phyloP scores from a whole-genome alignment of 2,113 vertebrate species.

The Brachirus orientalis region DNA sequence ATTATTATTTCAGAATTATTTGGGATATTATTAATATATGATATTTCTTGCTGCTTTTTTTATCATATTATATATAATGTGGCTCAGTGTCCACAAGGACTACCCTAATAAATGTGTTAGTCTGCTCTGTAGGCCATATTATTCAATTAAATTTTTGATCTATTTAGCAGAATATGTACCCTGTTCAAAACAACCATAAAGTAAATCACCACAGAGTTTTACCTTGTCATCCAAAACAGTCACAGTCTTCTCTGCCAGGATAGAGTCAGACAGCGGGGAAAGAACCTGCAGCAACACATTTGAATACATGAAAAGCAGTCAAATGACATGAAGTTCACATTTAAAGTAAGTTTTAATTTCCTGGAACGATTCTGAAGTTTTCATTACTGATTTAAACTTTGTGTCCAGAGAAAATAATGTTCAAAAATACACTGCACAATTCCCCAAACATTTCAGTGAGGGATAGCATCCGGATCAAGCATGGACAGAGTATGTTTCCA shows the following conservation, averaged over 20 bases:
- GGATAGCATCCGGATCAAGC: too few species aligned
- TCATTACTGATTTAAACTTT: too few species aligned
- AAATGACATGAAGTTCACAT: neutral
- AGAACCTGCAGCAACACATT: slow-evolving; percentile 83
- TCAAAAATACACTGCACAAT: too few species aligned
- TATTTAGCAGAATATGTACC: neutral
- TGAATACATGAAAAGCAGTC: too few species aligned
- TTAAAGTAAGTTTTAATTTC: too few species aligned
- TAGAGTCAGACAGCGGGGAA: slow-evolving; percentile 94
- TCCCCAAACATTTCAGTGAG: too few species aligned
- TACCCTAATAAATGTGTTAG: neutral
- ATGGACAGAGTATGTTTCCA: too few species aligned
- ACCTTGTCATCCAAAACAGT: slow-evolving; percentile 93
- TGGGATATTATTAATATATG: too few species aligned
- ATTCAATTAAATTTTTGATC: too few species aligned
- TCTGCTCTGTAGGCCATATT: neutral
- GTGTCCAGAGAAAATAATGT: too few species aligned
- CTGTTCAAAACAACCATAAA: neutral
- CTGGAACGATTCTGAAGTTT: too few species aligned
- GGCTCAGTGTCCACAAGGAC: neutral
- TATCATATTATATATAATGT: neutral
- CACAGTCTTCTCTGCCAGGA: slow-evolving; percentile 96
- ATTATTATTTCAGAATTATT: too few species aligned
- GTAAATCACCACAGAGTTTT: slow-evolving; percentile 53
- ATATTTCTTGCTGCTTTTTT: neutral